Conservation (phyloP, 2,888 invertebrate genomes). For the Clostera curtula region DNA sequence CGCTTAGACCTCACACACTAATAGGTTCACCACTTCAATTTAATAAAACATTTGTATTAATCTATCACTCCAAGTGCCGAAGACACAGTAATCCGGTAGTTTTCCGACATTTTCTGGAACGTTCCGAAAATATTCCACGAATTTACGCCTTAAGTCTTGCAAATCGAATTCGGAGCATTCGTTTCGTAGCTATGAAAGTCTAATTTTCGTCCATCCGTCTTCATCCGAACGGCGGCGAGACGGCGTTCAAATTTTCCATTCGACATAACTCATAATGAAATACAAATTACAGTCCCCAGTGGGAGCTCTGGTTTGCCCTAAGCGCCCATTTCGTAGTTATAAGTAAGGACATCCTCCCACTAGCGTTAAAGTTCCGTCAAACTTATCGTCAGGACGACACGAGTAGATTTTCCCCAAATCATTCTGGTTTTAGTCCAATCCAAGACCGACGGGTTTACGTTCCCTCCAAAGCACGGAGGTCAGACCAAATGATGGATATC, state of each 20-base stretch:
- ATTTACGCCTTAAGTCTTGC: background rate
- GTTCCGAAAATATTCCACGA: background rate
- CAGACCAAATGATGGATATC: no score
- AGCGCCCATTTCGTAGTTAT: constrained; percentile 24
- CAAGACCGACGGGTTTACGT: no score
- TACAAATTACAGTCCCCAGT: constrained; percentile 1
- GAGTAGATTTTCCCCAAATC: no score
- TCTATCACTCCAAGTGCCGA: no score
- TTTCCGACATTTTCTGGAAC: no score
- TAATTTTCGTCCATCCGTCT: constrained; percentile 1
- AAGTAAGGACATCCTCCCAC: constrained; percentile 35
- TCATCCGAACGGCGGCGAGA: background rate
- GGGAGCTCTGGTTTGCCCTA: constrained; percentile 24
- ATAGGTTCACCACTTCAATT: no score
- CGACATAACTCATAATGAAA: constrained; percentile 15
- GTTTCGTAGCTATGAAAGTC: background rate
- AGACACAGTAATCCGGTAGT: no score
- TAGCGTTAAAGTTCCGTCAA: constrained; percentile 11
- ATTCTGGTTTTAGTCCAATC: no score
- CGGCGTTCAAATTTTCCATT: constrained; percentile 10
- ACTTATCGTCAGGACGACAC: no score
- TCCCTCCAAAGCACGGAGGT: no score
- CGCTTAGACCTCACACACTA: no score
- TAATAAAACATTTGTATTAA: no score
- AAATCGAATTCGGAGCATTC: background rate